Percentiles rank a stretch among this genome's conserved stretches.
Evolutionary conservation across 2,113 vertebrate genomes (phyloP).

Genomic region (Phyllopteryx taeniolatus): DNA sequence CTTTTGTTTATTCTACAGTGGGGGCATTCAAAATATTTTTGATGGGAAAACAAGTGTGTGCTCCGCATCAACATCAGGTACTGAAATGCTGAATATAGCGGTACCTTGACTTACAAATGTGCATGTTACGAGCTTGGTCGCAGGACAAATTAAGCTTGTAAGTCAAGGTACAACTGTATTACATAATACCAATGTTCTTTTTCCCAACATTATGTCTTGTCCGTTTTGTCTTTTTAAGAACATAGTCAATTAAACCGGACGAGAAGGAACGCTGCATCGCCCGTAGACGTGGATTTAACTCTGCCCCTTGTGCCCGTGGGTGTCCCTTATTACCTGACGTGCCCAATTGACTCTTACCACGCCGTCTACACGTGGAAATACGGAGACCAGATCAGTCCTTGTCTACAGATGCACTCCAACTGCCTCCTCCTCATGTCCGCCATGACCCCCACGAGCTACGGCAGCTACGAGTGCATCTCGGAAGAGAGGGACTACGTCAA

Average conservation of each 20-base stretch:
- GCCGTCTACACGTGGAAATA: slow-evolving; percentile 72
- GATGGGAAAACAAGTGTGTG: slow-evolving; percentile 57
- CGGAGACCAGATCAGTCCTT: slow-evolving; percentile 28
- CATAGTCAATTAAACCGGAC: slow-evolving; percentile 7
- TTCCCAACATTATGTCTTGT: too few species aligned
- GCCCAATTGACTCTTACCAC: slow-evolving; percentile 74
- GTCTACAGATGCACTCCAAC: slow-evolving; percentile 56
- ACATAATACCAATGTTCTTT: background rate
- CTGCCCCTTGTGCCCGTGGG: slow-evolving; percentile 42
- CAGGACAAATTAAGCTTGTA: background rate
- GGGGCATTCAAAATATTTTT: slow-evolving; percentile 64
- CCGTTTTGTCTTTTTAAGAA: slow-evolving; percentile 21
- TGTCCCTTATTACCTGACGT: slow-evolving; percentile 71
- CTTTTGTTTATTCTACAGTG: slow-evolving; percentile 49
- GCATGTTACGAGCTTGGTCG: too few species aligned
- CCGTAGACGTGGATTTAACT: background rate
- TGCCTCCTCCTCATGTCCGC: slow-evolving; percentile 72
- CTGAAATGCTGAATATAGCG: background rate
- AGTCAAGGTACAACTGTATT: background rate
- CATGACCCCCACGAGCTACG: slow-evolving; percentile 52
- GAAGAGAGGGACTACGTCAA: slow-evolving; percentile 59
- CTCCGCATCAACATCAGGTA: slow-evolving; percentile 38
- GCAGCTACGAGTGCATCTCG: slow-evolving; percentile 64
- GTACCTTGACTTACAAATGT: too few species aligned
- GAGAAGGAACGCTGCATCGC: slow-evolving; percentile 29